A percentile compares a stretch with the other conserved stretches of the same genome.
Conservation (phyloP, 2,888 invertebrate genomes). For the Drosophila parthenogenetica region DNA sequence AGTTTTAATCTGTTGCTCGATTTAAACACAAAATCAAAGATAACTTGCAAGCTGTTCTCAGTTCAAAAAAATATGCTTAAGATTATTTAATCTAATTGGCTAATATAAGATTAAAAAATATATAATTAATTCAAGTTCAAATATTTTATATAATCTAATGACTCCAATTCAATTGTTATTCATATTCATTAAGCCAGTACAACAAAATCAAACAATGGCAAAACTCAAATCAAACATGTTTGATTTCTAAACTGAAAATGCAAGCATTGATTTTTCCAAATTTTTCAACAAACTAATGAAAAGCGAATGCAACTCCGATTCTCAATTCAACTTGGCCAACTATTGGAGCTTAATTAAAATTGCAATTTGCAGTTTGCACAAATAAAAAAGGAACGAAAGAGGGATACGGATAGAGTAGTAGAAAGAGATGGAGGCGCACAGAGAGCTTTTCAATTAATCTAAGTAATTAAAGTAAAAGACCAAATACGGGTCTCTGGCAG, state of each 20-base stretch:
- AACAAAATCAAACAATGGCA: background rate
- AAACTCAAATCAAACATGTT: conserved; percentile 3
- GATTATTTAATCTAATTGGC: no score
- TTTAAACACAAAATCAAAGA: no score
- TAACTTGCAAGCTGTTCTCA: no score
- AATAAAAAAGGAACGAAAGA: conserved; percentile 1
- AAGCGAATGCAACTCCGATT: conserved; percentile 28
- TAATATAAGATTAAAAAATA: no score
- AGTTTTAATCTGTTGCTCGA: no score
- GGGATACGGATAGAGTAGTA: no score
- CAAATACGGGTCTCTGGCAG: conserved; percentile 23
- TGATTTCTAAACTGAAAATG: background rate
- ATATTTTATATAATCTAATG: background rate
- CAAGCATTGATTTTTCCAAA: background rate
- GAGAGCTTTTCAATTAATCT: conserved; percentile 65
- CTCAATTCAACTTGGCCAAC: conserved; percentile 21
- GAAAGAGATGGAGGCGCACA: background rate
- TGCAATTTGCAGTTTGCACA: conserved; percentile 35
- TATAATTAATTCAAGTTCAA: no score
- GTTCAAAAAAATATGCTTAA: no score
- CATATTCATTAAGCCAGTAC: background rate
- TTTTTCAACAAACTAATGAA: conserved; percentile 5
- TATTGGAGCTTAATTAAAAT: conserved; percentile 45
- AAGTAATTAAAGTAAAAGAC: conserved; percentile 69
- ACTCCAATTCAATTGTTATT: background rate